Evolutionary conservation across 2,797 vertebrate species (phyloP), one percentile per base, ranked within the genome.

Genomic region (Lycodopsis pacificus): DNA sequence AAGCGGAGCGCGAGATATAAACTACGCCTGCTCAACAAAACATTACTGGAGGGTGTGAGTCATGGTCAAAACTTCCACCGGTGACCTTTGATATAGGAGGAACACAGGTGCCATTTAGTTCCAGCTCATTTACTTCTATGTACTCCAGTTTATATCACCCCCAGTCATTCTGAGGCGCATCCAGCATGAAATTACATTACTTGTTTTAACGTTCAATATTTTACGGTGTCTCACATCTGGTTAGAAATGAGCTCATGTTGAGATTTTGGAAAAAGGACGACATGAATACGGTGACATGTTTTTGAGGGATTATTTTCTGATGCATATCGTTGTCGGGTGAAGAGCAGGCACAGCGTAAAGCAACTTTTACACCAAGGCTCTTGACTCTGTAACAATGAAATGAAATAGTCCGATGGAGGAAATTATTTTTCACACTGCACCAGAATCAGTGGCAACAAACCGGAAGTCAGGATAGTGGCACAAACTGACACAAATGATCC

Each of bases 41-140:
- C 20, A 8, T 36, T 5, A 48, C 27, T n/a, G 1, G 0, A 61
- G 27, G n/a, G 4, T 32, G 2, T 1, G 5, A 57, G 14, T 72
- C 3, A 2, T 25, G 51, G 65, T 65, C 17, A 72, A 54, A 77
- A 66, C 76, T 71, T 67, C 40, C 48, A 48, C 59, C 15, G 38
- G 10, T 79, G 71, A 80, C 62, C 63, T 68, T 44, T 77, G 15
- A 65, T 71, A 74, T 7, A 62, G 17, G 12, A 65, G 49, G 49
- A 76, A 76, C 53, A 64, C 73, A 69, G 68, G 59, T 63, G 46
- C 61, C 64, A 57, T 70, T 86, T 49, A 81, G 81, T 77, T 63
- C 57, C 25, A 48, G 70, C 70, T 84, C 62, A 63, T 86, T 63
- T 69, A 61, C 49, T 40, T 48, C 61, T 44, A 22, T 62, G 25